phyloP scores from a whole-genome alignment of 2,797 vertebrate genomes.

The Artibeus lituratus region DNA sequence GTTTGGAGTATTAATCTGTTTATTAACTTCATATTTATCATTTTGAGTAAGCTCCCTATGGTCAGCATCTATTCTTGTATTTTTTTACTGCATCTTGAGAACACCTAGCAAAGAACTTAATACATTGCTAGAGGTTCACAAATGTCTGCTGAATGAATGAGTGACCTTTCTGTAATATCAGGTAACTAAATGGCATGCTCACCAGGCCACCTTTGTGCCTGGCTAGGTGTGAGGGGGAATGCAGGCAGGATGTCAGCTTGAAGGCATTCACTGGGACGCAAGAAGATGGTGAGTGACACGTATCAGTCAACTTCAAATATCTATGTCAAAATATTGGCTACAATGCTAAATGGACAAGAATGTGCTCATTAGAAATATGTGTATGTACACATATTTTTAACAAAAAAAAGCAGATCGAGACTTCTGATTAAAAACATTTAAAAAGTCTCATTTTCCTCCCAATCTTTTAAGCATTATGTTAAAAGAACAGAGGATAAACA shows the following conservation, averaged over 20 bases:
- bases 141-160: not conserved
- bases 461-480: not conserved
- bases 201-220: too few species aligned
- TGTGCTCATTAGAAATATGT: not conserved
- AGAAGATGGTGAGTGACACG: not conserved
- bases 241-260: not conserved
- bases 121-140: not conserved
- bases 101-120: not conserved
- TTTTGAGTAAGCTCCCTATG: not conserved
- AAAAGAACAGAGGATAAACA: not conserved
- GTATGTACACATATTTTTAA: not conserved
- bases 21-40: not conserved
- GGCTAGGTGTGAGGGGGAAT: not conserved
- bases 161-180: not conserved
- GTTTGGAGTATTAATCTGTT: not conserved
- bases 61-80: not conserved
- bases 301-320: not conserved
- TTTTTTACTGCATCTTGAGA: not conserved
- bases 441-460: not conserved
- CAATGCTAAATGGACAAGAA: not conserved
- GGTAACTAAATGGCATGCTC: not conserved
- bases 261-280: not conserved
- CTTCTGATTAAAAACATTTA: not conserved
- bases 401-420: not conserved
- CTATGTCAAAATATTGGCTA: not conserved